Evolutionary conservation across 2,888 invertebrate genomes (phyloP), one percentile per base, ranked within the genome.

Genomic region (Caenorhabditis sulstoni): DNA sequence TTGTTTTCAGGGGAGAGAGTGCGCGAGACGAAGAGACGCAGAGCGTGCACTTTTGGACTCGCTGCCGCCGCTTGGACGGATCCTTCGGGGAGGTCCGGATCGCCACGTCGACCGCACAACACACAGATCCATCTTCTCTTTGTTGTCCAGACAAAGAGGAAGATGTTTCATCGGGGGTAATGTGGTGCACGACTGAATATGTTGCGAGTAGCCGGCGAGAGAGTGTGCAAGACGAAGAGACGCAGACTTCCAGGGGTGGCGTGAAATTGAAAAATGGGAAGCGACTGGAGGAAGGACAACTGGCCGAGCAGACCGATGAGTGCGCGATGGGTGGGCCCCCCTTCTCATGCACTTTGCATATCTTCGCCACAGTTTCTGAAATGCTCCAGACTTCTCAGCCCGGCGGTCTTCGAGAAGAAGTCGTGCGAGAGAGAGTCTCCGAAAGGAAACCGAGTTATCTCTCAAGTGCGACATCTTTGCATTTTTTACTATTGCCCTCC

Each of bases 191-290:
- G 53, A 47, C 37, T 52, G 53, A 70, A 53, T 70, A 70, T 70
- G 70, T 70, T 62, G 70, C 70, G 50, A 71, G 70, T 71, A 61
- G 71, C 71, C 71, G 57, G 29, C 23, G 45, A 71, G 57, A 71
- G 57, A 71, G 71, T 23, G 57, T 57, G 39, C 5, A 16, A 57
- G 71, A 71, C 49, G 62, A 55, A 16, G 57, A 71, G 71, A 57
- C 64, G 41, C 62, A 62, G 62, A 61, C 20, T 14, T 44, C 47
- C 53, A n/a, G 52, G 55, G 57, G 71, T 71, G 71, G 71, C 64
- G 71, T 71, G 71, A 71, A 71, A 71, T 71, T 71, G 71, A 71
- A 71, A 71, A 71, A 71, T 64, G 71, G 71, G 64, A n/a, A 64
- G 62, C 20, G 57, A 59, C 50, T n/a, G n/a, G 18, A 52, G 23